Percentiles rank a stretch among this genome's conserved stretches.
phyloP scores from a whole-genome alignment of 2,113 vertebrate species.

The Xiphorhynchus elegans region DNA sequence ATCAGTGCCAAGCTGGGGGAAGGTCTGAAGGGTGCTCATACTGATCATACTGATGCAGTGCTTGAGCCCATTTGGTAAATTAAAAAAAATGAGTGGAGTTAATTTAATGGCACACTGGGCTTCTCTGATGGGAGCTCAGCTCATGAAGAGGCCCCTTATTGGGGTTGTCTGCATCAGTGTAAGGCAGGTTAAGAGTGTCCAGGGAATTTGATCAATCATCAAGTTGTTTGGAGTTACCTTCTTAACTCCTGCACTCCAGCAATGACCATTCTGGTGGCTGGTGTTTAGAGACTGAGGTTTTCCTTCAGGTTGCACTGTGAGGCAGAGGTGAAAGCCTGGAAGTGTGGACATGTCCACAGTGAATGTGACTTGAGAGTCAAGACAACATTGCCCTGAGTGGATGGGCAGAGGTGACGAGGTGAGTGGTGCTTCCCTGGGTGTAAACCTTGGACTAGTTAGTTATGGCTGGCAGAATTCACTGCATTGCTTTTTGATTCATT shows the following conservation, averaged over 20 bases:
- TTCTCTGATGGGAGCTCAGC: background rate
- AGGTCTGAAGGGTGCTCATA: background rate
- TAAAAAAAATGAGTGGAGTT: background rate
- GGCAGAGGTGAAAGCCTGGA: background rate
- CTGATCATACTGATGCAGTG: background rate
- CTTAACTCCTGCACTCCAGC: background rate
- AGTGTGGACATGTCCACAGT: background rate
- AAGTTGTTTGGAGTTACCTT: background rate
- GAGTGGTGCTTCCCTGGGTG: background rate
- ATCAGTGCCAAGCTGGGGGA: background rate
- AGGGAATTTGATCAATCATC: background rate
- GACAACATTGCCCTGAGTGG: background rate
- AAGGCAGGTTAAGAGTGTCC: background rate
- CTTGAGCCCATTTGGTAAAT: background rate
- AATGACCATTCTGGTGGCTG: background rate
- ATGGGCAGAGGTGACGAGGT: background rate
- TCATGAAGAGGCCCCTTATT: background rate
- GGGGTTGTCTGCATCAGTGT: background rate
- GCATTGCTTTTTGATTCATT: background rate
- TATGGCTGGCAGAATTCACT: background rate
- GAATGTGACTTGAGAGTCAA: background rate
- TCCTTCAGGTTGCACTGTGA: background rate
- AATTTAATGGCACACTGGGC: background rate
- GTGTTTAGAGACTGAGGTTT: background rate
- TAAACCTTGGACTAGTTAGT: background rate